Evolutionary conservation across 2,888 invertebrate species (phyloP), one percentile per base, ranked within the genome.

Genomic region (Orthonevra nobilis): DNA sequence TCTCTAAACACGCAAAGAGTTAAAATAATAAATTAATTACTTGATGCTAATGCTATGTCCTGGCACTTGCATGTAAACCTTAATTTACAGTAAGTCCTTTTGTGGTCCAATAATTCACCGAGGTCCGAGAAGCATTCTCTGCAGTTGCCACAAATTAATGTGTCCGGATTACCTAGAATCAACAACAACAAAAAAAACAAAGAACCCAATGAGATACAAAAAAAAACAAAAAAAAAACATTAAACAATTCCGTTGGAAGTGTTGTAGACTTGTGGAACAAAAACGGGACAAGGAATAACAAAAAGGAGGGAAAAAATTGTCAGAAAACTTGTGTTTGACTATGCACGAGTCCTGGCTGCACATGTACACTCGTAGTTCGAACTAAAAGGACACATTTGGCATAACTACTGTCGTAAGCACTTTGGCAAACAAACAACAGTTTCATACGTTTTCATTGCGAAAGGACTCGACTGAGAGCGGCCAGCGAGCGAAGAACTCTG

Each of bases 111-210:
- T 86, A 94, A 90, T 86, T 93, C 93, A 86, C 92, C 92, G 79
- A 94, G 90, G 86, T 93, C 93, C 83, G 92, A 91, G 88, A 94
- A 94, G 88, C 92, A 91, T 88, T 93, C 93, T 84, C 94, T 91
- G 89, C 94, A 94, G 87, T 93, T 93, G 83, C 94, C 94, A 88
- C 94, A 94, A 85, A 94, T 94, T 88, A 94, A 91, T 85, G 94
- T 93, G 88, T 94, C 94, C 81, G 93, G 92, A 87, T 92, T 92
- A 88, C 92, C 92, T 93, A 72, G 88, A 90, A 86, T 54, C 48
- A 79, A 70, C 82, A 82, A 83, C 82, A 69, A 56, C 12, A 61
- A 36, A 12, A 66, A 48, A 28, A 68, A 40, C 20, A 50, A 40
- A 32, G 52, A 58, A 70, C 38, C 44, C 19, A 75, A 46, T 54